Base-by-base conservation (phyloP, 1,140 invertebrate genomes). In the Bombyx mandarina region DNA sequence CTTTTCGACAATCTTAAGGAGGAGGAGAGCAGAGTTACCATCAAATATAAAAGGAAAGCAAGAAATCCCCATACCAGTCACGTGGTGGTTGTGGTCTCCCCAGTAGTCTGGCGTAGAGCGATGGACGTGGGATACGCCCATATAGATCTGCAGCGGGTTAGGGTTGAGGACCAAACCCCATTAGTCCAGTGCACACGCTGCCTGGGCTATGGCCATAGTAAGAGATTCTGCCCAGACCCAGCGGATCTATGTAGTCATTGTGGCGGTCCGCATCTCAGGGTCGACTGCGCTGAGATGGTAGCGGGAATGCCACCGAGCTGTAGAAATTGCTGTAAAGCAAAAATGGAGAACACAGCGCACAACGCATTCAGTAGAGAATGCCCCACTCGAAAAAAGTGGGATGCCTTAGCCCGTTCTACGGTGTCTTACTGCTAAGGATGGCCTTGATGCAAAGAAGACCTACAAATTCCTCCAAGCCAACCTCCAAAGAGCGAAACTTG, bases 171-270 rank as follows among this genome's bases (percentile, higher is more conserved):
- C 54, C 61, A 69, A 42, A 54, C 63, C 2, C 60, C 63, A 4
- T 26, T 65, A 42, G 50, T 69, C 1, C 66, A 69, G 48, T 69
- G 66, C 42, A 46, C 58, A 0, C 44, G 48, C 7, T 67, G 65
- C 12, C 43, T 63, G 1, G 61, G 53, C 0, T 67, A 50, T 45
- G 60, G 60, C 0, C 58, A 62, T 42, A 22, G 58, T 1, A 60
- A 44, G 22, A 46, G 26, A 8, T 45, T 56, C 18, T 63, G 65
- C 43, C 46, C 12, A 10, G 58, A 61, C 7, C 5, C 44, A 2
- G 43, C 8, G 1, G 54, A 59, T n/a, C 8, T 45, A 4, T 63
- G 61, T 47, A 53, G 50, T 44, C 57, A 59, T 42, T 59, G 57
- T 9, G 61, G 61, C 3, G 58, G 58, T 3, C 2, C 26, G 7